Base-by-base conservation (phyloP, 64 coral and sea anemone species). In the Pocillopora verrucosa region DNA sequence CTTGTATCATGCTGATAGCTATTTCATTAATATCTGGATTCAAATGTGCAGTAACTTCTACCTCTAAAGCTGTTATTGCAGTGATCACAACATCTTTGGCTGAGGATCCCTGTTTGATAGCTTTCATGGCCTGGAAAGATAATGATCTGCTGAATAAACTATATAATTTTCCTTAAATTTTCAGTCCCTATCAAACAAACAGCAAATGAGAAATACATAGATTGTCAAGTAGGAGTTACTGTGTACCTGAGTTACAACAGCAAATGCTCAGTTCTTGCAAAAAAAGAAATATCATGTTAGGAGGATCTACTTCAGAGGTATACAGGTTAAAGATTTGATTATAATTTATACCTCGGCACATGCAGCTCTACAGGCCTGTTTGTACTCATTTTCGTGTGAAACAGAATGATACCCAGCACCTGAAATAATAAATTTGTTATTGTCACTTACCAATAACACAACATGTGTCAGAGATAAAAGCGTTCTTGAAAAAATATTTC, bases 341-440 rank as follows among this genome's bases (percentile, higher is more conserved):
- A 1, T 74, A 13, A n/a, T 15, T 19, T 67, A 36, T 96, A 96
- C 95, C 88, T 90, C 84, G 36, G 83, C 62, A 61, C 95, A 96
- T 17, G 95, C 95, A 65, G n/a, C 9, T 87, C 76, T 93, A 30
- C 91, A 96, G 72, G 88, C 61, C 13, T 88, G 58, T 59, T 93
- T 93, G 74, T 93, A 96, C 19, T 93, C 77, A 69, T 24, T 51
- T 70, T 96, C 95, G 75, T 90, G 75, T 36, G 83, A 60, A 25
- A 17, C 13, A 6, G 95, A 93, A 82, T 96, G 90, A 63, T 90
- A 90, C 9, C 95, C 95, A 76, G 90, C 92, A 58, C 95, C 95
- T 96, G 26, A 16, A 67, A 83, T 36, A 67, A 58, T 51, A 45
- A 26, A 20, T 11, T 73, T 2, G 73, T 59, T 10, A 26, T 30